Evolutionary conservation across 2,888 invertebrate species (phyloP).

Genomic region (Pseudeuparius sepicola): DNA sequence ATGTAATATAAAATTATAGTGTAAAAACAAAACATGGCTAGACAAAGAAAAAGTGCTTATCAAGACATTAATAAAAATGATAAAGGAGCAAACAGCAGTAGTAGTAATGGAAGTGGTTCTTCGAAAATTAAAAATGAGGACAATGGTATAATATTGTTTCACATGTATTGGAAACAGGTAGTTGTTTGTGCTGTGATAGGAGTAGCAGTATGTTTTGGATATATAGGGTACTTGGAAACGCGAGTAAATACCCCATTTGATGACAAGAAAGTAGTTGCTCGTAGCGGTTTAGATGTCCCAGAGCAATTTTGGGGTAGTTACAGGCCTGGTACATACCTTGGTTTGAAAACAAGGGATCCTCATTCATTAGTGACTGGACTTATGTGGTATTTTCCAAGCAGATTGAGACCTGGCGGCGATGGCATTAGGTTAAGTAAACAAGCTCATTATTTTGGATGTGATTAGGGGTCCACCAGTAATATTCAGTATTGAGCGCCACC

Average conservation of each 20-base stretch:
- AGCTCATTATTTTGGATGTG: no score
- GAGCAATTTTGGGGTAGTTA: conserved; percentile 92
- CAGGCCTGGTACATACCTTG: conserved; percentile 79
- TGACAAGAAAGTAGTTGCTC: conserved; percentile 64
- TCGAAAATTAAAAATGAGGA: conserved; percentile 24
- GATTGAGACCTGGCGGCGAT: conserved; percentile 56
- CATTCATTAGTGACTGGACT: conserved; percentile 83
- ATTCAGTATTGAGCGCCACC: no score
- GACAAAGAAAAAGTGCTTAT: conserved; percentile 15
- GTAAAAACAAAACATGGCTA: conserved; percentile 20
- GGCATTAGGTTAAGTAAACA: conserved; percentile 52
- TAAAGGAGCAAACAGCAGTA: conserved; percentile 35
- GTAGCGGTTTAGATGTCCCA: conserved; percentile 60
- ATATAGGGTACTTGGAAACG: conserved; percentile 76
- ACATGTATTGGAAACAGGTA: conserved; percentile 49
- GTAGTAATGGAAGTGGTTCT: conserved; percentile 38
- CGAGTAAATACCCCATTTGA: conserved; percentile 79
- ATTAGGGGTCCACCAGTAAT: no score
- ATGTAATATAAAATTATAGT: no score
- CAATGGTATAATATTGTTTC: conserved; percentile 21
- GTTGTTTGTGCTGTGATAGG: conserved; percentile 52
- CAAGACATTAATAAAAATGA: conserved; percentile 24
- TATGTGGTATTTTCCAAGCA: conserved; percentile 88
- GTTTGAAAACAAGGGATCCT: conserved; percentile 83
- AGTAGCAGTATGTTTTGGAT: conserved; percentile 65